A percentile compares a stretch with the other conserved stretches of the same genome.
These are phyloP conservation scores for Borostomias antarcticus DNA, from an alignment of 2,797 vertebrate species.

Conservation along the genomic window DNA sequence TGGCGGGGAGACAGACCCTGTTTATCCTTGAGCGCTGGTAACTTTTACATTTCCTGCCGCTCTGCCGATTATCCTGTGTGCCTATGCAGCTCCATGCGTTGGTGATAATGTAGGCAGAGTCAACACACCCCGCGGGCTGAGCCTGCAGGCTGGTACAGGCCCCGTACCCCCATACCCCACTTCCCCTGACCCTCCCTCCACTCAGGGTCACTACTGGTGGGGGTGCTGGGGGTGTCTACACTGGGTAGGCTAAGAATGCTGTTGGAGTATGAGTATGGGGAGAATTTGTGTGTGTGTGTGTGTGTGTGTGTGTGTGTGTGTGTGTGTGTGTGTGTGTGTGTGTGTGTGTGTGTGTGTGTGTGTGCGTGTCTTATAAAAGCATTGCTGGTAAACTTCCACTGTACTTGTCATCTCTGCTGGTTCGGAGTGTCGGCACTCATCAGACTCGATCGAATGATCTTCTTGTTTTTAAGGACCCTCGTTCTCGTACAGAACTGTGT, in stretches of 20 bases:
- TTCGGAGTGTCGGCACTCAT: too few relatives aligned
- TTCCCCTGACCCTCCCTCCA: constrained; percentile 23
- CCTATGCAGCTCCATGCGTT: constrained; percentile 81
- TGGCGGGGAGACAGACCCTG: constrained; percentile 60
- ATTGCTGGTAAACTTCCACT: too few relatives aligned
- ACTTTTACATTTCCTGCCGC: constrained; percentile 74
- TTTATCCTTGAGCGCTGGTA: constrained; percentile 78
- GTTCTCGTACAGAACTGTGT: too few relatives aligned
- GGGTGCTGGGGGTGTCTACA: constrained; percentile 15
- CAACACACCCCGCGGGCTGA: constrained; percentile 72
- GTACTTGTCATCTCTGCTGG: too few relatives aligned
- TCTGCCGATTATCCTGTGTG: constrained; percentile 77
- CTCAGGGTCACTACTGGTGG: constrained; percentile 17
- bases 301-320: background rate
- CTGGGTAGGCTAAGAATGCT: background rate
- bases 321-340: background rate
- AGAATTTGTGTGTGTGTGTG: too few relatives aligned
- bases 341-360: too few relatives aligned
- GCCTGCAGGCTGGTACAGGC: constrained; percentile 55
- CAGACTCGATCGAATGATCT: too few relatives aligned
- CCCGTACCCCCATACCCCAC: constrained; percentile 44
- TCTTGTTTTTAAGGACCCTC: too few relatives aligned
- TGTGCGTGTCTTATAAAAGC: too few relatives aligned
- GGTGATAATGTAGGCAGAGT: constrained; percentile 77
- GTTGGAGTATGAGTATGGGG: too few relatives aligned